These are phyloP conservation scores for Cotesia chilonis DNA, from an alignment of 1,140 invertebrate species.

Conservation along the genomic window DNA sequence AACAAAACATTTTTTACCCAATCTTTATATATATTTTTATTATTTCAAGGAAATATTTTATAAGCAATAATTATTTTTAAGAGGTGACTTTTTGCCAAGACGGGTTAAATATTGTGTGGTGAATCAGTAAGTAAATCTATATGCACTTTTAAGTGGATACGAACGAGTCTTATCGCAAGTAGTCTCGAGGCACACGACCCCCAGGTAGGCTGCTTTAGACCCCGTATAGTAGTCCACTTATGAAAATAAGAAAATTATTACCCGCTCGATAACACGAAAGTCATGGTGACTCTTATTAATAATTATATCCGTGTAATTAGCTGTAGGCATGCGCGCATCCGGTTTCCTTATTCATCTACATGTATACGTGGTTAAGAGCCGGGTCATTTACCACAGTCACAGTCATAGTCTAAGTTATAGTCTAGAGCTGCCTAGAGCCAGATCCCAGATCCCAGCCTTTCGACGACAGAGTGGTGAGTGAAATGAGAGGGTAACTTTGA, in stretches of 20 bases:
- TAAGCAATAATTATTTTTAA: not conserved
- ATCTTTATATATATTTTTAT: too few species aligned
- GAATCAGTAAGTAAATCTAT: not conserved
- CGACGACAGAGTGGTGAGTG: not conserved
- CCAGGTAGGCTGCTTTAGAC: too few species aligned
- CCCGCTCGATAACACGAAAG: slow-evolving; percentile 35
- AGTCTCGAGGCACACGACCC: slow-evolving; percentile 13
- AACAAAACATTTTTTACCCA: too few species aligned
- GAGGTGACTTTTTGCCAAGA: not conserved
- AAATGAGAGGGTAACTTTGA: slow-evolving; percentile 38
- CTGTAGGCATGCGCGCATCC: slow-evolving; percentile 39
- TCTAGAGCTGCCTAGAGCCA: not conserved
- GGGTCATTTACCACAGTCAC: slow-evolving; percentile 26
- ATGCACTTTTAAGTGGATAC: slow-evolving; percentile 19
- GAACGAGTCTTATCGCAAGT: slow-evolving; percentile 1
- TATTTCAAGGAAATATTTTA: not conserved
- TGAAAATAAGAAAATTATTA: slow-evolving; percentile 43
- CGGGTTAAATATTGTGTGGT: not conserved
- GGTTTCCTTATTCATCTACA: not conserved
- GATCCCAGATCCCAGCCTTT: not conserved
- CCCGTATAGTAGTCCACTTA: slow-evolving; percentile 27
- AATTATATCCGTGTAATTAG: slow-evolving; percentile 52
- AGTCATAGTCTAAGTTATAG: too few species aligned
- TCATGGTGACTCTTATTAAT: slow-evolving; percentile 48
- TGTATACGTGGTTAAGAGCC: not conserved